Conservation (phyloP, 2,888 invertebrate species). For the Cremastobaeus sp. region DNA sequence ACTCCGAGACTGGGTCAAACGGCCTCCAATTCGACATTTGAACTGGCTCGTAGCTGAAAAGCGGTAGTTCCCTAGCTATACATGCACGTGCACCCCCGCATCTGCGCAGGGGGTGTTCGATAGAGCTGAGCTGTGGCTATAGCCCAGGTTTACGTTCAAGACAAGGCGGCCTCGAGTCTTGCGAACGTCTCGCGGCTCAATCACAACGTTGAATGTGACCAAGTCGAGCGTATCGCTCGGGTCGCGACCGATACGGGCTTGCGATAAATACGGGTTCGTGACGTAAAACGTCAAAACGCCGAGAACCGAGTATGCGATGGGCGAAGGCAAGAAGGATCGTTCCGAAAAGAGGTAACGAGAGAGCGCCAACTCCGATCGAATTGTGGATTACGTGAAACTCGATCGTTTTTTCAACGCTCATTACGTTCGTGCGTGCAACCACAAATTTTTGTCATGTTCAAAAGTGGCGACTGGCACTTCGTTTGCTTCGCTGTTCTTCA, state of each 20-base stretch:
- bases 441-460: slow-evolving; percentile 13
- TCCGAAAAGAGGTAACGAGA: slow-evolving; percentile 72
- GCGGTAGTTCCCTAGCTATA: slow-evolving; percentile 26
- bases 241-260: slow-evolving; percentile 33
- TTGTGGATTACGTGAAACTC: slow-evolving; percentile 32
- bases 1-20: slow-evolving; percentile 54
- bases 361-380: slow-evolving; percentile 18
- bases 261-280: slow-evolving; percentile 15
- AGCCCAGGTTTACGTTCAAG: slow-evolving; percentile 19
- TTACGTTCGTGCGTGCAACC: slow-evolving; percentile 12
- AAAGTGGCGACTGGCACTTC: no score
- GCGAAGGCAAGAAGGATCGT: slow-evolving; percentile 73
- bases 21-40: slow-evolving; percentile 48
- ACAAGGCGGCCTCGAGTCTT: slow-evolving; percentile 66
- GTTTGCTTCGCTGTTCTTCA: no score
- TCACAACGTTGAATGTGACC: slow-evolving; percentile 66
- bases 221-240: slow-evolving; percentile 44
- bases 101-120: slow-evolving; percentile 73
- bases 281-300: slow-evolving; percentile 56
- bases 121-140: slow-evolving; percentile 38
- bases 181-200: slow-evolving; percentile 72
- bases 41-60: slow-evolving; percentile 44
- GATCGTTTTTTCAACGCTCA: slow-evolving; percentile 19
- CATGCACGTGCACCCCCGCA: slow-evolving; percentile 63
- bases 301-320: slow-evolving; percentile 74